Conservation (phyloP, 2,888 invertebrate genomes). For the Drosophila kokeensis region DNA sequence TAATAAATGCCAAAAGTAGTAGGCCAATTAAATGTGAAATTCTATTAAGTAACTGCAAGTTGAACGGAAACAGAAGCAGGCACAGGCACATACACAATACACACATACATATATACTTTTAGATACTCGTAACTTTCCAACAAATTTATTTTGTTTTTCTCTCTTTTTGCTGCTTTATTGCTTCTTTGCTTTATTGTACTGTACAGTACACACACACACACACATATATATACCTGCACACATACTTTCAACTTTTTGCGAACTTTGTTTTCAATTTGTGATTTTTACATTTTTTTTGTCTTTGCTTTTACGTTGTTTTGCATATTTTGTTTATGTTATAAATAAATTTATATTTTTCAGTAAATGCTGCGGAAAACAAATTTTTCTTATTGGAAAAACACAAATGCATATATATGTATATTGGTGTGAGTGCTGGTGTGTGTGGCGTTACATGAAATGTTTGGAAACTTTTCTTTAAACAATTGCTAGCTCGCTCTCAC, state of each 20-base stretch:
- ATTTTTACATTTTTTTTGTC: constrained; percentile 22
- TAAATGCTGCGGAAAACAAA: constrained; percentile 44
- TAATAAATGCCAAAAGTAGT: background rate
- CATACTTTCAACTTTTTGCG: constrained; percentile 36
- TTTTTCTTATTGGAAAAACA: constrained; percentile 10
- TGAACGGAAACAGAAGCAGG: background rate
- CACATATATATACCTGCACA: background rate
- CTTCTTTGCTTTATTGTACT: constrained; percentile 32
- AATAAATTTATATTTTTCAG: constrained; percentile 58
- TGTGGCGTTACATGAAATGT: constrained; percentile 22
- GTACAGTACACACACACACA: background rate
- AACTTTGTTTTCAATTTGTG: constrained; percentile 42
- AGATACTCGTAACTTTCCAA: constrained; percentile 27
- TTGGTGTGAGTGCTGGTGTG: constrained; percentile 7
- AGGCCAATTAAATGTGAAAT: background rate
- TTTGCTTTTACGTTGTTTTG: constrained; percentile 39
- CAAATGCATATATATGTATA: background rate
- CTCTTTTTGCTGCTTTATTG: constrained; percentile 13
- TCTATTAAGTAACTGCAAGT: background rate
- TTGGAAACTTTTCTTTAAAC: constrained; percentile 44
- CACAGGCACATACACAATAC: background rate
- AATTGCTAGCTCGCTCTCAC: constrained; percentile 54
- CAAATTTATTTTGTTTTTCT: constrained; percentile 29
- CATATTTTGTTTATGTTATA: constrained; percentile 69
- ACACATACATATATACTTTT: background rate